These are phyloP conservation scores for Eupeodes luniger DNA, from an alignment of 2,888 invertebrate species.

Conservation along the genomic window DNA sequence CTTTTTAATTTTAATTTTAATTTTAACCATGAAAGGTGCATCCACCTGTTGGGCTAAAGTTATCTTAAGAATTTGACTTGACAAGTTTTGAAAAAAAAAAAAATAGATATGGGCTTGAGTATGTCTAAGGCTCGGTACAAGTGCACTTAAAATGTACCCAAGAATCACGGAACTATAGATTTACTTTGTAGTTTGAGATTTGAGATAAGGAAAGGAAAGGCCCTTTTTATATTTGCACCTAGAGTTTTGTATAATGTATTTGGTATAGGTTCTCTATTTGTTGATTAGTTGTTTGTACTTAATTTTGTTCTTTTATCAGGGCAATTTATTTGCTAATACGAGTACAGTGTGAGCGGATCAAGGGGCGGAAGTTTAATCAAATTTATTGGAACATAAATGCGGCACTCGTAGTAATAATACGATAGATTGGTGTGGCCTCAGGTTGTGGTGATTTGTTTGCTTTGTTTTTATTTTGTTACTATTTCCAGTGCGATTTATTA, in stretches of 20 bases:
- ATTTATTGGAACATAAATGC: slow-evolving; percentile 60
- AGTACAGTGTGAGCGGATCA: neutral
- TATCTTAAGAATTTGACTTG: slow-evolving; percentile 68
- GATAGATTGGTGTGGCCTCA: slow-evolving; percentile 29
- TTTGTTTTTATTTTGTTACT: slow-evolving; percentile 28
- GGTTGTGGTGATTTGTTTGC: slow-evolving; percentile 70
- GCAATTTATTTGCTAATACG: slow-evolving; percentile 56
- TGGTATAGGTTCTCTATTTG: slow-evolving; percentile 22
- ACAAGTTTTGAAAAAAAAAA: slow-evolving; percentile 48
- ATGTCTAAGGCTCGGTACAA: slow-evolving; percentile 34
- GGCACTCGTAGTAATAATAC: neutral
- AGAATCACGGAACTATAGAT: neutral
- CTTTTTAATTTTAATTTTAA: too few relatives aligned
- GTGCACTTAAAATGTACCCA: slow-evolving; percentile 65
- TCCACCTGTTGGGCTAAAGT: slow-evolving; percentile 58
- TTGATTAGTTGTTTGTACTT: slow-evolving; percentile 46
- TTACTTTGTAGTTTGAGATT: slow-evolving; percentile 19
- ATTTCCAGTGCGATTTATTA: slow-evolving; percentile 26
- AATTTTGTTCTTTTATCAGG: slow-evolving; percentile 42
- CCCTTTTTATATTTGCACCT: slow-evolving; percentile 57
- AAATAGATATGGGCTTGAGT: neutral
- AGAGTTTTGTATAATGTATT: slow-evolving; percentile 41
- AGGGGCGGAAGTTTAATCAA: slow-evolving; percentile 62
- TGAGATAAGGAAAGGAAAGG: slow-evolving; percentile 56
- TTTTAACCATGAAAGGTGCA: slow-evolving; percentile 63